phyloP scores from a whole-genome alignment of 2,888 invertebrate genomes.

The Stenolophus ochropezus region DNA sequence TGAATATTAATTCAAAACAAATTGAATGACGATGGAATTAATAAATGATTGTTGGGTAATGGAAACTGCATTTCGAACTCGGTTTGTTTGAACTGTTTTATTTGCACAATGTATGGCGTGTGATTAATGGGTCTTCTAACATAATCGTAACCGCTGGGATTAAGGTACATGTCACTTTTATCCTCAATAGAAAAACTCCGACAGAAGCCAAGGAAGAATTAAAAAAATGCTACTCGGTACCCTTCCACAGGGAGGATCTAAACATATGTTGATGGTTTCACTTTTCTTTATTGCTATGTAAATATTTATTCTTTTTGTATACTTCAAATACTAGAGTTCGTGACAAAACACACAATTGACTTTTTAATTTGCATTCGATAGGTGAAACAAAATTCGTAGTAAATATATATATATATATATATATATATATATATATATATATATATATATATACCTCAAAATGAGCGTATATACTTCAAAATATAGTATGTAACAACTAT shows the following conservation, averaged over 20 bases:
- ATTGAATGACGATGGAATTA: not conserved
- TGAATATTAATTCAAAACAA: not conserved
- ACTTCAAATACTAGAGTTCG: no score
- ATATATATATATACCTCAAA: no score
- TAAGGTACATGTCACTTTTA: constrained; percentile 29
- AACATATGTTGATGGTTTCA: not conserved
- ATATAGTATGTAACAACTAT: no score
- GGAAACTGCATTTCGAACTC: constrained; percentile 2
- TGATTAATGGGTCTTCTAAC: constrained; percentile 21
- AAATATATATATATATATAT: no score
- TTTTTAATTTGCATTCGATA: no score
- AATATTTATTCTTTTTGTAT: not conserved
- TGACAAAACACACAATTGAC: no score
- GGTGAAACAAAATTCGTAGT: no score
- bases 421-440: no score
- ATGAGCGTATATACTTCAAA: no score
- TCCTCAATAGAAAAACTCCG: constrained; percentile 7
- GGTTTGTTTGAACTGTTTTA: not conserved
- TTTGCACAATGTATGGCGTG: not conserved
- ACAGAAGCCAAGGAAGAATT: not conserved
- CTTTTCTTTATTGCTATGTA: not conserved
- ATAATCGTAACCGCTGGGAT: not conserved
- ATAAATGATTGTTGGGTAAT: constrained; percentile 27
- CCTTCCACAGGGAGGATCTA: not conserved
- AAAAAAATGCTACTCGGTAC: not conserved